A percentile compares a stretch with the other conserved stretches of the same genome.
These are phyloP conservation scores for Chondrilla cf. caribensis DNA, from an alignment of 37 sponge, comb jelly and placozoan species.

Conservation along the genomic window DNA sequence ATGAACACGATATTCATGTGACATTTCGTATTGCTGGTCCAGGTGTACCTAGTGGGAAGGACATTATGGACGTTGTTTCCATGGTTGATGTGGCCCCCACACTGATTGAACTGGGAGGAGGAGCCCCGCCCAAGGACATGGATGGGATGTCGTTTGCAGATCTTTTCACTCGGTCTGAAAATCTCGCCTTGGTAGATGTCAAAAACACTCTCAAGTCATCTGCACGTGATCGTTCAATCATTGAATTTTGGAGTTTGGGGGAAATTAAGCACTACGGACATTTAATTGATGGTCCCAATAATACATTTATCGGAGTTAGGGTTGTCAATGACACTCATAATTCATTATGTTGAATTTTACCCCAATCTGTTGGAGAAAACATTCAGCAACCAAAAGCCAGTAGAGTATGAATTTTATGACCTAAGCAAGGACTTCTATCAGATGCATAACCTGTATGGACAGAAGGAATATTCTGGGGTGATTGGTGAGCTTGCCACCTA, in stretches of 20 bases:
- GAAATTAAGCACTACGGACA: conserved; percentile 48
- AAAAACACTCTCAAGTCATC: neutral
- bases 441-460: conserved; percentile 58
- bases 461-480: neutral
- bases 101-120: conserved; percentile 57
- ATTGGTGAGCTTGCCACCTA: conserved; percentile 38
- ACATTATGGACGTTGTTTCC: conserved; percentile 46
- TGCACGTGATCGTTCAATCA: conserved; percentile 33
- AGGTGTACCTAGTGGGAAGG: conserved; percentile 23
- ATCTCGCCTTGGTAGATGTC: neutral
- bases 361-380: neutral
- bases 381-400: conserved; percentile 25
- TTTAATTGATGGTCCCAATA: conserved; percentile 70
- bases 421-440: conserved; percentile 58
- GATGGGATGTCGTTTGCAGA: conserved; percentile 72
- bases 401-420: conserved; percentile 71
- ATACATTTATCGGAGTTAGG: conserved; percentile 67
- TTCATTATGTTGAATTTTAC: conserved; percentile 70
- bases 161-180: conserved; percentile 16
- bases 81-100: conserved; percentile 82
- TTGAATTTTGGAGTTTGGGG: conserved; percentile 80
- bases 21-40: conserved; percentile 64
- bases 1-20: conserved; percentile 76
- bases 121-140: conserved; percentile 40
- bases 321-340: conserved; percentile 69